Evolutionary conservation across 2,888 invertebrate species (phyloP).

Genomic region (Tetragnatha montana): DNA sequence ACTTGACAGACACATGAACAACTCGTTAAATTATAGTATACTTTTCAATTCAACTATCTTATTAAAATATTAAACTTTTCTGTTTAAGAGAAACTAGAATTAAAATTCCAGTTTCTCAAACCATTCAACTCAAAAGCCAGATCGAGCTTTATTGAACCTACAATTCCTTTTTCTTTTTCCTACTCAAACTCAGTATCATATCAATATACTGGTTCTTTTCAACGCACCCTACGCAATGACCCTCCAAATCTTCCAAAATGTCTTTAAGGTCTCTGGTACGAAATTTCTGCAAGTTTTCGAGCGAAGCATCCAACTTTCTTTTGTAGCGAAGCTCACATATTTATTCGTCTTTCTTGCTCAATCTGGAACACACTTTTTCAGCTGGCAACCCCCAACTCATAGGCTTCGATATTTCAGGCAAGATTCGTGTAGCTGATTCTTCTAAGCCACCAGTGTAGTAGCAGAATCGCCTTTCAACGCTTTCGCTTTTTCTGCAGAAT

Average conservation of each 20-base stretch:
- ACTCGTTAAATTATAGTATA: no score
- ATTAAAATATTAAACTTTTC: no score
- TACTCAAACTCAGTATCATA: neutral
- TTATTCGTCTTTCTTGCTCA: constrained; percentile 93
- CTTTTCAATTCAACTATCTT: no score
- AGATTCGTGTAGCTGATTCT: constrained; percentile 96
- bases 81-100: no score
- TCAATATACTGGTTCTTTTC: neutral
- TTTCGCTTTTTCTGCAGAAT: constrained; percentile 88
- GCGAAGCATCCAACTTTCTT: neutral
- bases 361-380: constrained; percentile 94
- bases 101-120: no score
- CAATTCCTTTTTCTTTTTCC: neutral
- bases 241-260: neutral
- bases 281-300: neutral
- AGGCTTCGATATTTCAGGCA: constrained; percentile 96
- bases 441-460: constrained; percentile 97
- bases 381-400: constrained; percentile 95
- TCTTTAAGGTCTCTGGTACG: neutral
- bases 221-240: neutral
- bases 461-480: constrained; percentile 97
- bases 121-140: no score
- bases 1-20: no score
- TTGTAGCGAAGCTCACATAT: constrained; percentile 94
- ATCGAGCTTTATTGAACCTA: neutral